Evolutionary conservation across 2,888 invertebrate species (phyloP).

Genomic region (Malacosoma neustria): DNA sequence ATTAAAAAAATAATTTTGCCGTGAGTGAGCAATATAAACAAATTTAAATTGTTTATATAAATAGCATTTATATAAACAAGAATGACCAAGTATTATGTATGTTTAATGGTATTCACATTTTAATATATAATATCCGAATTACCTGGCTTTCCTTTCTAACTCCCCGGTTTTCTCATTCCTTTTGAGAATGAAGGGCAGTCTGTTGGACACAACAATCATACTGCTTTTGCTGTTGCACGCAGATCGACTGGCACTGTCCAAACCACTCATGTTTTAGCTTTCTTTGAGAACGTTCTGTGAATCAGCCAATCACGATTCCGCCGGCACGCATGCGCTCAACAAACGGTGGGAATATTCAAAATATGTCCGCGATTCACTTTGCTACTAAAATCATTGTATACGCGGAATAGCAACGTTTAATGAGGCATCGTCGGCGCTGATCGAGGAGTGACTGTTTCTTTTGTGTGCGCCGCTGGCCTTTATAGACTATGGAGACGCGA

Average conservation of each 20-base stretch:
- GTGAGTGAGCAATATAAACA: too few species aligned
- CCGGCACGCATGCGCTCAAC: constrained; percentile 50
- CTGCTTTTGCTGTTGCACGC: constrained; percentile 78
- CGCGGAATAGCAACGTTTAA: constrained; percentile 21
- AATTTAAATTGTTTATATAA: too few species aligned
- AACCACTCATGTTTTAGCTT: constrained; percentile 52
- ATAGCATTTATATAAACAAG: too few species aligned
- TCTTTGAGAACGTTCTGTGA: constrained; percentile 35
- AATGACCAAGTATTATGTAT: too few species aligned
- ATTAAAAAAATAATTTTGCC: too few species aligned
- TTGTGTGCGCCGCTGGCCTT: constrained; percentile 52
- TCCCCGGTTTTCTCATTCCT: constrained; percentile 82
- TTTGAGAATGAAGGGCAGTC: constrained; percentile 89
- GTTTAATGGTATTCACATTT: too few species aligned
- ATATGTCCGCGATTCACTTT: constrained; percentile 13
- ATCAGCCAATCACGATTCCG: constrained; percentile 56
- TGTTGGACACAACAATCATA: constrained; percentile 93
- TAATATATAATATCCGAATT: constrained; percentile 15
- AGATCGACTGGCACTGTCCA: constrained; percentile 44
- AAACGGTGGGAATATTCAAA: constrained; percentile 48
- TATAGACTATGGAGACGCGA: constrained; percentile 58
- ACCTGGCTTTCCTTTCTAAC: constrained; percentile 90
- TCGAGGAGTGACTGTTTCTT: constrained; percentile 59
- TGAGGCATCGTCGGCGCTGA: constrained; percentile 60
- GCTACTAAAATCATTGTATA: constrained; percentile 30